Conservation (phyloP, 2,797 vertebrate species). For the Geotrypetes seraphini region DNA sequence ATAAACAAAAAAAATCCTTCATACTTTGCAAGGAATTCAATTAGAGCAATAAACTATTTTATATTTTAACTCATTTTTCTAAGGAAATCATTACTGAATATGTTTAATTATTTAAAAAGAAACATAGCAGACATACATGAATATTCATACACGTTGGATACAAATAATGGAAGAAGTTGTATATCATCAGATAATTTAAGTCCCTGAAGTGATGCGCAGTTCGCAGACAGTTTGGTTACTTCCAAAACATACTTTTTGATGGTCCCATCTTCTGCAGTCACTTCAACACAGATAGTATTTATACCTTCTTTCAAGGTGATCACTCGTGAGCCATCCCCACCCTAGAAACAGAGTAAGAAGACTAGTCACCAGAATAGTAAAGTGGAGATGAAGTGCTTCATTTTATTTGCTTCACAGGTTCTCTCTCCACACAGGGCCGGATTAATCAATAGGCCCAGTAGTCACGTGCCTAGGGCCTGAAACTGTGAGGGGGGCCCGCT, state of each 20-base stretch:
- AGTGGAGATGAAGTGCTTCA: neutral
- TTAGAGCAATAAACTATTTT: no score
- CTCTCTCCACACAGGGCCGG: no score
- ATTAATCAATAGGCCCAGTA: no score
- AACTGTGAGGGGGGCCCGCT: no score
- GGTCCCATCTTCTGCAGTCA: slow-evolving; percentile 52
- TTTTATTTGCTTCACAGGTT: no score
- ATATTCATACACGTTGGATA: slow-evolving; percentile 27
- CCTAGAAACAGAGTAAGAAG: neutral
- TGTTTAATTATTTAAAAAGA: no score
- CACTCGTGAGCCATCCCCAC: slow-evolving; percentile 30
- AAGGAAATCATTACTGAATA: no score
- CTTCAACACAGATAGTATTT: slow-evolving; percentile 43
- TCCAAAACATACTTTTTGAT: slow-evolving; percentile 42
- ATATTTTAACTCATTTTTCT: no score
- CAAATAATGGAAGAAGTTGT: slow-evolving; percentile 35
- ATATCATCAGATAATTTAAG: slow-evolving; percentile 27
- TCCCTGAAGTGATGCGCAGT: slow-evolving; percentile 29
- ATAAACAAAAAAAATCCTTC: no score
- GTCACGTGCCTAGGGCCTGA: no score
- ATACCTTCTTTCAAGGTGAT: slow-evolving; percentile 35
- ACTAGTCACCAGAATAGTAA: neutral
- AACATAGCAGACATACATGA: slow-evolving; percentile 30
- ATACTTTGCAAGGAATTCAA: no score
- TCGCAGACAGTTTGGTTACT: slow-evolving; percentile 40